Percentiles rank a stretch among this genome's conserved stretches.
Evolutionary conservation across 2,113 vertebrate species (phyloP).

Genomic region (Brachionichthys hirsutus): DNA sequence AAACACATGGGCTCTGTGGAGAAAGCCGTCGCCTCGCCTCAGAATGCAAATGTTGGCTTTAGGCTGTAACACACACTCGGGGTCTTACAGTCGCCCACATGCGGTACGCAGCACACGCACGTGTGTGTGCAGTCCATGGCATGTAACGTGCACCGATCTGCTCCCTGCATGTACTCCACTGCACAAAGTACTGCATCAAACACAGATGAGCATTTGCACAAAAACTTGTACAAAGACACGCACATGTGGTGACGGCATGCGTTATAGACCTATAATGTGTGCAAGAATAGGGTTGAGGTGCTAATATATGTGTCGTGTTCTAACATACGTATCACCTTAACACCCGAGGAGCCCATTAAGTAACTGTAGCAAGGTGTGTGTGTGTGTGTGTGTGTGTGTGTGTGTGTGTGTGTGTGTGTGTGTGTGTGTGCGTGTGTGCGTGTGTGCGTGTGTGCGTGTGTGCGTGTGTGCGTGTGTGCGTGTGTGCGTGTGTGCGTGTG

Average conservation of each 20-base stretch:
- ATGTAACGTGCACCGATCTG: neutral
- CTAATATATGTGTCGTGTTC: slow-evolving; percentile 41
- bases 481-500: neutral
- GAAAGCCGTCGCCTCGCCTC: slow-evolving; percentile 46
- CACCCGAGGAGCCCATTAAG: slow-evolving; percentile 38
- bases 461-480: neutral
- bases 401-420: slow-evolving; percentile 3
- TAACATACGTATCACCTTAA: slow-evolving; percentile 44
- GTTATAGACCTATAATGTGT: slow-evolving; percentile 49
- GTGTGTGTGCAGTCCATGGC: slow-evolving; percentile 1
- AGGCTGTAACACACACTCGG: slow-evolving; percentile 58
- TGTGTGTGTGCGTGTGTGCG: neutral
- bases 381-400: neutral
- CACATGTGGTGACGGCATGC: slow-evolving; percentile 6
- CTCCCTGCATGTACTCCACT: neutral
- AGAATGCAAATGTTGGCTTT: slow-evolving; percentile 66
- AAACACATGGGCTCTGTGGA: slow-evolving; percentile 63
- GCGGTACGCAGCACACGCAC: neutral
- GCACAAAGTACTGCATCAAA: neutral
- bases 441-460: slow-evolving; percentile 7
- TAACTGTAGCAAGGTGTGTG: neutral
- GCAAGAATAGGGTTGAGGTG: slow-evolving; percentile 35
- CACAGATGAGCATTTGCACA: neutral
- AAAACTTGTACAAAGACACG: neutral
- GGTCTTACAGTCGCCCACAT: slow-evolving; percentile 33